Base-by-base conservation (phyloP, 2,888 invertebrate genomes). In the Xylophagus ater region DNA sequence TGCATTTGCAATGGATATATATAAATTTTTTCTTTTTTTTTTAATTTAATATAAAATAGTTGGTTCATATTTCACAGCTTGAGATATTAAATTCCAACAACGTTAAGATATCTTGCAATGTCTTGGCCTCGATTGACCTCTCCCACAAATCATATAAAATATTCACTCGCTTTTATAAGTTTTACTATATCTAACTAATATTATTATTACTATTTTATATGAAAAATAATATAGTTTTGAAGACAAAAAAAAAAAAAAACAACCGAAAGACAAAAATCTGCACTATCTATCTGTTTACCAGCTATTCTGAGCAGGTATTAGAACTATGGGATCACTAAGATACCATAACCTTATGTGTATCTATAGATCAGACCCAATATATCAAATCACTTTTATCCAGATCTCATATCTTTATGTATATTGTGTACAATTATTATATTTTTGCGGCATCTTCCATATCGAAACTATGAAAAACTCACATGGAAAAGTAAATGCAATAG, bases 61-160 rank as follows among this genome's bases (percentile, higher is more conserved):
- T n/a, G n/a, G n/a, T 44, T 41, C 44, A 44, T 44, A 44, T 44
- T 44, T 41, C 44, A 44, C 44, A 41, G 44, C 44, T 41, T 44
- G 41, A 44, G 37, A 42, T 44, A 44, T 44, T 42, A 37, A 42
- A 44, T 44, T 44, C 42, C 42, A 34, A 17, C 33, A 42, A 35
- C 39, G 13, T 26, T 12, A 12, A n/a, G 26, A n/a, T 10, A 26
- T 26, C 28, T 31, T 24, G 30, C 26, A 26, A 39, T 28, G 35
- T 31, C 34, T 34, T 44, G 42, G 42, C 44, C 44, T 42, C 37
- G 28, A 40, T 42, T 44, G 44, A 44, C 42, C 44, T 44, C 44
- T 44, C 44, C 44, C 44, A 44, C 44, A 44, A 44, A 44, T 44
- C 44, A 44, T 39, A 42, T 13, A 34, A 26, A n/a, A n/a, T n/a